These are phyloP conservation scores for Cecidostiba fungosa DNA, from an alignment of 2,888 invertebrate species.

Conservation along the genomic window DNA sequence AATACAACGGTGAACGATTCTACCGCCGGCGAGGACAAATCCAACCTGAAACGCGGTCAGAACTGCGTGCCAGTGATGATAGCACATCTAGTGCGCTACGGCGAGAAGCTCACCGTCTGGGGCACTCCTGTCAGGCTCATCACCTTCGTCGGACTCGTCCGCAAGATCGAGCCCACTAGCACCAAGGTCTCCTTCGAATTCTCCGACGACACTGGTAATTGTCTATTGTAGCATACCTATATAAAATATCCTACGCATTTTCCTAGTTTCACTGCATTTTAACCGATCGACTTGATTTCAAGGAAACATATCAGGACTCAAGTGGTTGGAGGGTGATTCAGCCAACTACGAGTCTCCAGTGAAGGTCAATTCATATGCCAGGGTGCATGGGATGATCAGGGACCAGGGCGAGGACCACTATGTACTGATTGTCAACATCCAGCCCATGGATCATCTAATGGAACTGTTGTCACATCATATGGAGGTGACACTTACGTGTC, in stretches of 20 bases:
- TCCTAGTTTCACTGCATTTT: neutral
- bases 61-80: slow-evolving; percentile 75
- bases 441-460: slow-evolving; percentile 84
- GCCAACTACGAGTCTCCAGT: slow-evolving; percentile 76
- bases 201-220: slow-evolving; percentile 84
- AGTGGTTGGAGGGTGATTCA: slow-evolving; percentile 80
- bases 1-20: slow-evolving; percentile 30
- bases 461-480: slow-evolving; percentile 86
- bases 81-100: slow-evolving; percentile 67
- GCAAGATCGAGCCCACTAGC: slow-evolving; percentile 83
- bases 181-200: slow-evolving; percentile 85
- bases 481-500: slow-evolving; percentile 84
- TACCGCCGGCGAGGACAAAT: slow-evolving; percentile 42
- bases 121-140: slow-evolving; percentile 69
- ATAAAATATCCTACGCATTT: neutral
- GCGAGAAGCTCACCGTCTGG: slow-evolving; percentile 70
- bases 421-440: slow-evolving; percentile 85
- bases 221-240: slow-evolving; percentile 62
- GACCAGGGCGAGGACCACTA: slow-evolving; percentile 84
- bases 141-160: slow-evolving; percentile 82
- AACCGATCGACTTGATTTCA: slow-evolving; percentile 1
- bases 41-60: slow-evolving; percentile 67
- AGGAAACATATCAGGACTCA: slow-evolving; percentile 73
- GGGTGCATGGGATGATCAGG: slow-evolving; percentile 85
- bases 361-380: slow-evolving; percentile 79